phyloP scores from a whole-genome alignment of 1,140 invertebrate species.

The Megathymus violae region DNA sequence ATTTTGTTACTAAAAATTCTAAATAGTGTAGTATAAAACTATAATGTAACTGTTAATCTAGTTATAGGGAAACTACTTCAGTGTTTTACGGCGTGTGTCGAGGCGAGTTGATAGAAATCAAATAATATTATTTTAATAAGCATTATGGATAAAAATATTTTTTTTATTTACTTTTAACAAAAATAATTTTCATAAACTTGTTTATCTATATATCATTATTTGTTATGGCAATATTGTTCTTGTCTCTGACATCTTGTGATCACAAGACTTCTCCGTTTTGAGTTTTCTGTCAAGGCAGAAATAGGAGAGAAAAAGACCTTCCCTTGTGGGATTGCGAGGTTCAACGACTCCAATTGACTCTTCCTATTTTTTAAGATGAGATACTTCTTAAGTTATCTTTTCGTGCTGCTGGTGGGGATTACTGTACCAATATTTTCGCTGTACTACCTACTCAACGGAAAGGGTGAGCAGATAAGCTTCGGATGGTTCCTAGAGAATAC shows the following conservation, averaged over 20 bases:
- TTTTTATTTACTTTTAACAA: too few species aligned
- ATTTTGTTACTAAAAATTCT: too few species aligned
- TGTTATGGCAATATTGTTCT: constrained; percentile 60
- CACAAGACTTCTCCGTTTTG: constrained; percentile 80
- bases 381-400: not conserved
- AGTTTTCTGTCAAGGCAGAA: constrained; percentile 81
- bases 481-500: constrained; percentile 95
- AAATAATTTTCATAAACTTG: not conserved
- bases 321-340: constrained; percentile 73
- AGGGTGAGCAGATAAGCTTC: constrained; percentile 94
- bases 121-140: too few species aligned
- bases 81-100: too few species aligned
- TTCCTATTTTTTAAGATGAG: constrained; percentile 71
- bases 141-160: too few species aligned
- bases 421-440: constrained; percentile 84
- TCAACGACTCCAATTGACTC: constrained; percentile 68
- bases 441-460: constrained; percentile 94
- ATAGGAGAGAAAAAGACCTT: constrained; percentile 80
- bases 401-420: not conserved
- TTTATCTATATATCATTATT: constrained; percentile 29
- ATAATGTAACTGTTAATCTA: too few species aligned
- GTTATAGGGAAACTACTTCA: too few species aligned
- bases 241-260: constrained; percentile 82
- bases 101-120: too few species aligned
- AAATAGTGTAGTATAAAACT: too few species aligned